Percentiles rank a stretch among this genome's conserved stretches.
phyloP scores from a whole-genome alignment of 2,113 vertebrate species.

The Hymenochirus boettgeri region DNA sequence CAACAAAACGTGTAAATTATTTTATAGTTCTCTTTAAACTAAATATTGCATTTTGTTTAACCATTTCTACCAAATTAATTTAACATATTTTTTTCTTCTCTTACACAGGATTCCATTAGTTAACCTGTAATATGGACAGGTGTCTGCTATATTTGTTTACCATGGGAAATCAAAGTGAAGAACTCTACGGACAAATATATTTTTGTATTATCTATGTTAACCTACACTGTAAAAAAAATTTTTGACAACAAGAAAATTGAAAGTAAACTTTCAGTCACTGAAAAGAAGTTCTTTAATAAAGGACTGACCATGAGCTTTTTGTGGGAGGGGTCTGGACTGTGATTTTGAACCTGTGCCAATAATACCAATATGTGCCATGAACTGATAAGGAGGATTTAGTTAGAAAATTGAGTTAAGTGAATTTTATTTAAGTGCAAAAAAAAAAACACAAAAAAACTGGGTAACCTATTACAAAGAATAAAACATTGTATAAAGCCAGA shows the following conservation, averaged over 20 bases:
- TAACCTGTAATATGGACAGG: constrained; percentile 74
- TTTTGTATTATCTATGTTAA: constrained; percentile 86
- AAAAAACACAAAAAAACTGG: constrained; percentile 47
- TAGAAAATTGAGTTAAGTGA: constrained; percentile 45
- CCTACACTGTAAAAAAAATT: constrained; percentile 55
- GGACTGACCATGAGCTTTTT: constrained; percentile 50
- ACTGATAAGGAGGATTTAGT: constrained; percentile 63
- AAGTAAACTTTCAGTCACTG: constrained; percentile 25
- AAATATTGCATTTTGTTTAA: too few species aligned
- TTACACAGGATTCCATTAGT: constrained; percentile 81
- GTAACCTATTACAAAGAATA: constrained; percentile 34
- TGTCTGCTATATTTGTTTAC: constrained; percentile 77
- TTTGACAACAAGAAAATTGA: constrained; percentile 47
- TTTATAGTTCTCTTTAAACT: background rate
- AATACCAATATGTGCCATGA: constrained; percentile 98
- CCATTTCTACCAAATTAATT: too few species aligned
- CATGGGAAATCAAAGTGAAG: constrained; percentile 72
- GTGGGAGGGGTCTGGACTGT: constrained; percentile 62
- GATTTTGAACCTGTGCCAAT: constrained; percentile 96
- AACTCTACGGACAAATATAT: constrained; percentile 91
- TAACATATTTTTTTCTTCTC: constrained; percentile 52
- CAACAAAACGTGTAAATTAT: background rate
- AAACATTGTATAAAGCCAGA: constrained; percentile 59
- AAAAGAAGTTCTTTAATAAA: constrained; percentile 26
- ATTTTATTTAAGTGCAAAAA: constrained; percentile 19